Percentiles rank a stretch among this genome's conserved stretches.
Evolutionary conservation across 2,888 invertebrate species (phyloP).

Genomic region (Thymelicus lineola): DNA sequence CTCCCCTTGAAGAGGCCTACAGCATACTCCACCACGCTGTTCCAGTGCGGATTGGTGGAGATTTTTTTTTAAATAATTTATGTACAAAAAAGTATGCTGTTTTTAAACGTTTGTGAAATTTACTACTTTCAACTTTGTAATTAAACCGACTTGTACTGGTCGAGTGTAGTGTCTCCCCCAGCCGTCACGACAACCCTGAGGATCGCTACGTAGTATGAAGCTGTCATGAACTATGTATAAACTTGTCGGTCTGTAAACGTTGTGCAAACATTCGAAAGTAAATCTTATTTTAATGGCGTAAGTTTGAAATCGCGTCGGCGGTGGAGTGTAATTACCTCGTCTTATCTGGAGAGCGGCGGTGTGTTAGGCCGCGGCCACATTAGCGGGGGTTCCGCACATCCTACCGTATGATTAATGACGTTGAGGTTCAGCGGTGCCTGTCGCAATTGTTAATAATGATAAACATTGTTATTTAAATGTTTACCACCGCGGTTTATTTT

Average conservation of each 20-base stretch:
- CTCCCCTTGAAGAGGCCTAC: too few species aligned
- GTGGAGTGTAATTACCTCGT: not conserved
- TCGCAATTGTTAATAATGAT: not conserved
- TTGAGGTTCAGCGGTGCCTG: not conserved
- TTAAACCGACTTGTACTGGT: not conserved
- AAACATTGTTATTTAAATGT: too few species aligned
- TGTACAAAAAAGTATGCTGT: too few species aligned
- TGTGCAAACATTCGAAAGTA: constrained; percentile 1
- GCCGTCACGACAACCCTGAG: not conserved
- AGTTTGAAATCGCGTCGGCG: not conserved
- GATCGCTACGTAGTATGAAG: not conserved
- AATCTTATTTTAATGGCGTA: constrained; percentile 10
- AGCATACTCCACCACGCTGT: too few species aligned
- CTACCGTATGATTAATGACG: not conserved
- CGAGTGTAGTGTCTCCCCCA: not conserved
- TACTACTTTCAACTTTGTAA: too few species aligned
- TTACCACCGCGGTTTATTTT: too few species aligned
- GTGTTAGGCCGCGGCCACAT: not conserved
- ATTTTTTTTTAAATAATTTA: too few species aligned
- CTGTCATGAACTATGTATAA: constrained; percentile 5
- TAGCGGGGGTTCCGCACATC: not conserved
- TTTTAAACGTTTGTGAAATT: too few species aligned
- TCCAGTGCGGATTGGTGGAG: too few species aligned
- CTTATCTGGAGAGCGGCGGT: not conserved
- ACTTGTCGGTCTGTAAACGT: not conserved